Evolutionary conservation across 1,140 invertebrate genomes (phyloP).

Genomic region (Tachypleus tridentatus): DNA sequence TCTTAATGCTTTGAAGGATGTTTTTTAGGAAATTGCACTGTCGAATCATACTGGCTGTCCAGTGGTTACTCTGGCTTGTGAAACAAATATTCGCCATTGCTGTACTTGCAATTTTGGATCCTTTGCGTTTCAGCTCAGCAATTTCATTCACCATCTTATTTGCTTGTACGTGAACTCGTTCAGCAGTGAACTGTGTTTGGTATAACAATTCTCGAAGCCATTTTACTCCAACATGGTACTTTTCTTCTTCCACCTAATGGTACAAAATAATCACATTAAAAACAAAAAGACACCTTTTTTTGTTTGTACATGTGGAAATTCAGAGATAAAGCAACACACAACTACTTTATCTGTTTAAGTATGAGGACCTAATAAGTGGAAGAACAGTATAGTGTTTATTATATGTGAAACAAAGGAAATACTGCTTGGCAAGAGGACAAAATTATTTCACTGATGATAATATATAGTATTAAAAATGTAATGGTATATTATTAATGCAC

Average conservation of each 20-base stretch:
- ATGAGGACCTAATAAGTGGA: too few relatives aligned
- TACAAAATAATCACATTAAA: constrained; percentile 2
- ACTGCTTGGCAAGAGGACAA: too few relatives aligned
- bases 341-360: too few relatives aligned
- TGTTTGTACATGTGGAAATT: constrained; percentile 30
- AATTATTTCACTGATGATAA: too few relatives aligned
- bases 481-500: too few relatives aligned
- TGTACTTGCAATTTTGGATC: constrained; percentile 44
- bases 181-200: constrained; percentile 51
- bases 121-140: constrained; percentile 51
- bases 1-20: constrained; percentile 45
- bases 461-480: too few relatives aligned
- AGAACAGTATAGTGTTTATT: too few relatives aligned
- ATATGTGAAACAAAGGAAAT: too few relatives aligned
- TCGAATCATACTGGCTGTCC: constrained; percentile 50
- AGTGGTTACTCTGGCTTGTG: constrained; percentile 56
- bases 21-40: constrained; percentile 63
- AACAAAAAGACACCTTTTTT: constrained; percentile 9
- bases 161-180: constrained; percentile 59
- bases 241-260: constrained; percentile 54
- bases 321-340: too few relatives aligned
- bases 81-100: constrained; percentile 50
- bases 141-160: constrained; percentile 59
- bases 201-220: constrained; percentile 66
- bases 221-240: constrained; percentile 58